Percentiles rank a stretch among this genome's conserved stretches.
Conservation (phyloP, 2,888 invertebrate genomes). For the Synanthedon myopaeformis region DNA sequence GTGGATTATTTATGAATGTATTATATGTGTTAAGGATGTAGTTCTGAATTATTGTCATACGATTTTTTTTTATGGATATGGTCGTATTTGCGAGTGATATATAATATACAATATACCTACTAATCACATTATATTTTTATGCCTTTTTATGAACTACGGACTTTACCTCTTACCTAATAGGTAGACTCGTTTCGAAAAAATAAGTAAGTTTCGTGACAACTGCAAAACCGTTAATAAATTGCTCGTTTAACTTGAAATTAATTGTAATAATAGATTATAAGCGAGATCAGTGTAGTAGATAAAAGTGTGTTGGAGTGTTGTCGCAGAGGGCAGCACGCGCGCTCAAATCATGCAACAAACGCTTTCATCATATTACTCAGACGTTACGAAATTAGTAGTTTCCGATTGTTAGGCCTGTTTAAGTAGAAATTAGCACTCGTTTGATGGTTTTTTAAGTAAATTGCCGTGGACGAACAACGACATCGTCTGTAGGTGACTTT, state of each 20-base stretch:
- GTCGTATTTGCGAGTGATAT: too few relatives aligned
- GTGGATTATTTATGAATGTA: too few relatives aligned
- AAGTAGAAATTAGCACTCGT: background rate
- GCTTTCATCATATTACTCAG: constrained; percentile 30
- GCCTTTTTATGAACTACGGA: too few relatives aligned
- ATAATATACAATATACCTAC: too few relatives aligned
- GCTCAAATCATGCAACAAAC: constrained; percentile 30
- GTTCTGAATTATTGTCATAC: too few relatives aligned
- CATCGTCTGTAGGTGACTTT: too few relatives aligned
- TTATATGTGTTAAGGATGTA: too few relatives aligned
- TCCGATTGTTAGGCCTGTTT: constrained; percentile 14
- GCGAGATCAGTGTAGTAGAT: constrained; percentile 2
- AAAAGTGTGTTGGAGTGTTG: constrained; percentile 2
- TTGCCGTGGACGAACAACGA: too few relatives aligned
- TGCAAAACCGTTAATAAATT: background rate
- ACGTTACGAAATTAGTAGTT: constrained; percentile 26
- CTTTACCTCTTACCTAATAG: too few relatives aligned
- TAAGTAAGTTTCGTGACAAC: background rate
- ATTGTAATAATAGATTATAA: constrained; percentile 5
- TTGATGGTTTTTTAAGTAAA: background rate
- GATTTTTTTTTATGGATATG: too few relatives aligned
- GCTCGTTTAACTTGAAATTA: constrained; percentile 4
- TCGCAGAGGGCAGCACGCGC: constrained; percentile 5
- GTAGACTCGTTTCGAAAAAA: too few relatives aligned
- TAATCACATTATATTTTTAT: too few relatives aligned